Conservation (phyloP, 2,888 invertebrate species). For the Eledona agricola region DNA sequence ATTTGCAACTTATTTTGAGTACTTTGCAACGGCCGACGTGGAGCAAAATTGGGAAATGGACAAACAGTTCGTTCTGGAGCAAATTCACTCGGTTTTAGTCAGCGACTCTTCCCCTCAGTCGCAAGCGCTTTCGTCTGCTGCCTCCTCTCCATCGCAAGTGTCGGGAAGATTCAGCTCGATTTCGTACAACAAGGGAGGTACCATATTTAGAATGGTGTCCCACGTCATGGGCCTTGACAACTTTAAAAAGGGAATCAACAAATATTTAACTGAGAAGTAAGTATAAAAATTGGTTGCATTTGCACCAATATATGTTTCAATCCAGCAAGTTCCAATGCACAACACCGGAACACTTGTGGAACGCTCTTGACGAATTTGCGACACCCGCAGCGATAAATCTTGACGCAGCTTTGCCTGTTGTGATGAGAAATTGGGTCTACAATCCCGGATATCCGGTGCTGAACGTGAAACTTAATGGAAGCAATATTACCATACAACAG, state of each 20-base stretch:
- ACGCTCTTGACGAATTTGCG: conserved; percentile 9
- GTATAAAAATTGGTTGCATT: conserved; percentile 43
- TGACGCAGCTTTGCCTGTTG: conserved; percentile 41
- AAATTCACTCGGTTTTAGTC: conserved; percentile 40
- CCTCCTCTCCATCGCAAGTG: conserved; percentile 65
- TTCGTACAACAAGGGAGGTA: conserved; percentile 69
- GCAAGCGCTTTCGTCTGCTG: conserved; percentile 66
- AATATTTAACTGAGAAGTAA: conserved; percentile 68
- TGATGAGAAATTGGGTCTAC: conserved; percentile 70
- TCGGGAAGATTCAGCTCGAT: conserved; percentile 67
- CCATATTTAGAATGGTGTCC: conserved; percentile 70
- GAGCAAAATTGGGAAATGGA: conserved; percentile 41
- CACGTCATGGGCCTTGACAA: conserved; percentile 67
- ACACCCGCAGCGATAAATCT: conserved; percentile 7
- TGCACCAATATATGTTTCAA: conserved; percentile 23
- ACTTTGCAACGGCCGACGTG: conserved; percentile 60
- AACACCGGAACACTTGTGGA: conserved; percentile 65
- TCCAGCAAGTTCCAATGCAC: conserved; percentile 61
- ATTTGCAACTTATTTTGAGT: conserved; percentile 79
- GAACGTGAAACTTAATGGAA: conserved; percentile 54
- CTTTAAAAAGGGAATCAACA: conserved; percentile 66
- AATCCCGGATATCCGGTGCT: conserved; percentile 69
- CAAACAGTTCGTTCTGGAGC: conserved; percentile 44
- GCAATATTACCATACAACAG: conserved; percentile 38
- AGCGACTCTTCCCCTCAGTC: conserved; percentile 35